A percentile compares a stretch with the other conserved stretches of the same genome.
Conservation (phyloP, 2,888 invertebrate species). For the Eudemis profundana region DNA sequence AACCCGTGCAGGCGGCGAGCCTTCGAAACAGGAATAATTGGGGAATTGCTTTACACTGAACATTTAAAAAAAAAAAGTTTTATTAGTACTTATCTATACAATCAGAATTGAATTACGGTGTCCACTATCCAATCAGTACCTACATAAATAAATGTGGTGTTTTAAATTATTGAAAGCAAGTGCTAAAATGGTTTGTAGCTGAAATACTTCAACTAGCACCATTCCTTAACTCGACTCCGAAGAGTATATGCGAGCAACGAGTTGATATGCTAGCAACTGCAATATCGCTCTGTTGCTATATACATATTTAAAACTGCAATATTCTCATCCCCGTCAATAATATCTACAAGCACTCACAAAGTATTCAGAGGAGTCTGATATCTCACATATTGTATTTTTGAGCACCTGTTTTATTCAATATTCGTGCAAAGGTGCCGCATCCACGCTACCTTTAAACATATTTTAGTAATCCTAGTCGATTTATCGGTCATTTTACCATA, state of each 20-base stretch:
- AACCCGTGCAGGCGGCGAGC: constrained; percentile 3
- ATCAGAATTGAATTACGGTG: too few relatives aligned
- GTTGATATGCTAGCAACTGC: not conserved
- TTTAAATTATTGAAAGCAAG: too few relatives aligned
- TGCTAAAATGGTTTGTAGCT: too few relatives aligned
- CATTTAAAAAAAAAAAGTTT: too few relatives aligned
- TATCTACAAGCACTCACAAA: not conserved
- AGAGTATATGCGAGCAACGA: too few relatives aligned
- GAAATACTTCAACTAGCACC: too few relatives aligned
- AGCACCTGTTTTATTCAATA: not conserved
- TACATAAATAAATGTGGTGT: too few relatives aligned
- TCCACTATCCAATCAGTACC: too few relatives aligned
- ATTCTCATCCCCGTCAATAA: not conserved
- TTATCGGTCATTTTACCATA: too few relatives aligned
- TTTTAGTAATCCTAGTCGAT: too few relatives aligned
- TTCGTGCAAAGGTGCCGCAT: not conserved
- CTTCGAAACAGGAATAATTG: constrained; percentile 6
- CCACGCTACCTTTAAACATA: too few relatives aligned
- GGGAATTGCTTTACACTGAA: constrained; percentile 17
- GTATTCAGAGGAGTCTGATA: not conserved
- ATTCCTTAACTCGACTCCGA: not conserved
- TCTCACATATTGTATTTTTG: not conserved
- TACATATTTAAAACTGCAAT: not conserved
- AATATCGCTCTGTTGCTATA: not conserved
- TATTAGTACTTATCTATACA: too few relatives aligned